These are phyloP conservation scores for Xestia c-nigrum DNA, from an alignment of 2,888 invertebrate species.

Conservation along the genomic window DNA sequence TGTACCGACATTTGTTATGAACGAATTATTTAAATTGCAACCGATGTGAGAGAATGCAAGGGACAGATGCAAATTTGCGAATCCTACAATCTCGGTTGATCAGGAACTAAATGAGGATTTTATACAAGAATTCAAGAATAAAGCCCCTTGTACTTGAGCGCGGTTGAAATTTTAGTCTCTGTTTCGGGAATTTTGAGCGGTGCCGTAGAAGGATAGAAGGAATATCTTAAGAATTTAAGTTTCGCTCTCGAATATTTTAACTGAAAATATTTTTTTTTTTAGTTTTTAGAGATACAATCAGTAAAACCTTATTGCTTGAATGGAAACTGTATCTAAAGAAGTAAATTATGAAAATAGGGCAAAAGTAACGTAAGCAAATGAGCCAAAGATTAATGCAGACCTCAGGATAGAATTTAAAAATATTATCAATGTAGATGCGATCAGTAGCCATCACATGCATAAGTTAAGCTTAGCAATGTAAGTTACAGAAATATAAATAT, in stretches of 20 bases:
- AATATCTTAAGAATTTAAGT: constrained; percentile 44
- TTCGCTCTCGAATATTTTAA: constrained; percentile 52
- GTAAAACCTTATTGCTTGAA: constrained; percentile 10
- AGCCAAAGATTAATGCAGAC: constrained; percentile 24
- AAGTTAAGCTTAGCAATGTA: too few species aligned
- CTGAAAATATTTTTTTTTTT: too few species aligned
- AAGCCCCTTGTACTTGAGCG: constrained; percentile 73
- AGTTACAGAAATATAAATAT: neutral
- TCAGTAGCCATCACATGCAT: neutral
- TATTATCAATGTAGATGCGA: constrained; percentile 15
- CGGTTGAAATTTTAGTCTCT: constrained; percentile 68
- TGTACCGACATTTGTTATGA: constrained; percentile 81
- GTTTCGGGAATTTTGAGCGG: constrained; percentile 66
- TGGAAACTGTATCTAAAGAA: neutral
- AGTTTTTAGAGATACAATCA: constrained; percentile 33
- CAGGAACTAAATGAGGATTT: constrained; percentile 85
- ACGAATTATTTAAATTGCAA: constrained; percentile 86
- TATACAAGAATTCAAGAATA: constrained; percentile 84
- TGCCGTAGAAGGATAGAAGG: constrained; percentile 47
- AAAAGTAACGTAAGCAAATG: constrained; percentile 3
- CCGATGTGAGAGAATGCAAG: constrained; percentile 72
- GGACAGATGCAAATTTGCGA: constrained; percentile 84
- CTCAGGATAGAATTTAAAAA: neutral
- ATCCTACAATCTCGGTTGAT: constrained; percentile 82
- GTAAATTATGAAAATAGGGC: constrained; percentile 29